Conservation (phyloP, 1,140 invertebrate genomes). For the Zaprionus davidi region DNA sequence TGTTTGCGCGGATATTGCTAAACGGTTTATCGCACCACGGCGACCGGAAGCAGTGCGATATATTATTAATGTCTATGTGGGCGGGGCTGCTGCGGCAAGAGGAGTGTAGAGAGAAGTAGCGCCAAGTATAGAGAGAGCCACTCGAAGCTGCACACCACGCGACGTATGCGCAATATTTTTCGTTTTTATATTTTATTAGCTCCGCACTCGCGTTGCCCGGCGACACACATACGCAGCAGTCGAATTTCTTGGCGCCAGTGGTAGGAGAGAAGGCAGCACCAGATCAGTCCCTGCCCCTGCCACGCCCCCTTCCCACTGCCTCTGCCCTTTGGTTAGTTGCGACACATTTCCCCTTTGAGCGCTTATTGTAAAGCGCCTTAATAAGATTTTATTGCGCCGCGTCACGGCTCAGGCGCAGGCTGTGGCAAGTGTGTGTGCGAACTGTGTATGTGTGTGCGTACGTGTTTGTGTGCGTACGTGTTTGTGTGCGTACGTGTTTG, state of each 20-base stretch:
- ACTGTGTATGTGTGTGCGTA: not conserved
- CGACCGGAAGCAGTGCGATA: constrained; percentile 59
- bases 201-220: constrained; percentile 25
- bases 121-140: not conserved
- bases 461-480: not conserved
- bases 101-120: not conserved
- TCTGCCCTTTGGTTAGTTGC: not conserved
- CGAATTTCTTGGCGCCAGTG: constrained; percentile 23
- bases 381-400: constrained; percentile 77
- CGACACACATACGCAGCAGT: constrained; percentile 38
- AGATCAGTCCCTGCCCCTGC: not conserved
- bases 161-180: constrained; percentile 73
- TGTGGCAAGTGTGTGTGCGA: constrained; percentile 39
- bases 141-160: constrained; percentile 50
- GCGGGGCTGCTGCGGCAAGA: not conserved
- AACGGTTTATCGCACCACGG: constrained; percentile 75
- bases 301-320: too few relatives aligned
- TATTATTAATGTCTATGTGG: constrained; percentile 69
- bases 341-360: constrained; percentile 36
- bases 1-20: constrained; percentile 66
- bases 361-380: constrained; percentile 70
- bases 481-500: constrained; percentile 54
- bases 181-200: constrained; percentile 63
- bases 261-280: too few relatives aligned
- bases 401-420: constrained; percentile 44